These are phyloP conservation scores for Pycnomerus fuliginosus DNA, from an alignment of 2,888 invertebrate genomes.

Conservation along the genomic window DNA sequence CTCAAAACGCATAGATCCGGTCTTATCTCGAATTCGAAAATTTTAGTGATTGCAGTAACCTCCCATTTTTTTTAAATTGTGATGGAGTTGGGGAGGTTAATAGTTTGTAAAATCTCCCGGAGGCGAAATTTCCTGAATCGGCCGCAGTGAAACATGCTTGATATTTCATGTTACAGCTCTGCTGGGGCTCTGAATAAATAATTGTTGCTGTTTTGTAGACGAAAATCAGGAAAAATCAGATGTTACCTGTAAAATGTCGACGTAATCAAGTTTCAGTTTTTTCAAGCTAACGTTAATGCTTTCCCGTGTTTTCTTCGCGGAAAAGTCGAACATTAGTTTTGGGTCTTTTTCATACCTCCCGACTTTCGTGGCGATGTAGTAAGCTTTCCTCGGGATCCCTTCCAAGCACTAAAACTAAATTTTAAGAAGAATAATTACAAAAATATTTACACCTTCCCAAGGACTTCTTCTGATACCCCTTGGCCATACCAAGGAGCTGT, in stretches of 20 bases:
- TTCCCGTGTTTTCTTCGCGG: constrained; percentile 68
- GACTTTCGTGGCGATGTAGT: constrained; percentile 90
- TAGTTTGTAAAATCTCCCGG: too few relatives aligned
- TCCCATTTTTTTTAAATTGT: too few relatives aligned
- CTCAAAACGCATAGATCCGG: too few relatives aligned
- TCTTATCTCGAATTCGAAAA: too few relatives aligned
- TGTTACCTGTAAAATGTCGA: constrained; percentile 84
- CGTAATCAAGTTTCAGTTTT: constrained; percentile 73
- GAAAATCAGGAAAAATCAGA: neutral
- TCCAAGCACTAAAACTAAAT: constrained; percentile 68
- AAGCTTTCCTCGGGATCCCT: constrained; percentile 76
- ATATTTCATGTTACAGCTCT: too few relatives aligned
- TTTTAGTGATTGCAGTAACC: too few relatives aligned
- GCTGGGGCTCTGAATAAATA: too few relatives aligned
- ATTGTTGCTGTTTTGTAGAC: too few relatives aligned
- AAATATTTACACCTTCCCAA: constrained; percentile 67
- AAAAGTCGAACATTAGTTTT: constrained; percentile 83
- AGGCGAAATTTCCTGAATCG: too few relatives aligned
- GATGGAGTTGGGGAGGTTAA: too few relatives aligned
- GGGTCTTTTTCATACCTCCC: constrained; percentile 76
- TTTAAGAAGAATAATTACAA: neutral
- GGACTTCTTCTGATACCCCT: constrained; percentile 75
- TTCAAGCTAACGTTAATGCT: constrained; percentile 76
- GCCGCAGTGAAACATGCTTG: too few relatives aligned
- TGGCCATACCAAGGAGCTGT: constrained; percentile 93